Base-by-base conservation (phyloP, 92 coral and sea anemone genomes). In the Porites evermanni region DNA sequence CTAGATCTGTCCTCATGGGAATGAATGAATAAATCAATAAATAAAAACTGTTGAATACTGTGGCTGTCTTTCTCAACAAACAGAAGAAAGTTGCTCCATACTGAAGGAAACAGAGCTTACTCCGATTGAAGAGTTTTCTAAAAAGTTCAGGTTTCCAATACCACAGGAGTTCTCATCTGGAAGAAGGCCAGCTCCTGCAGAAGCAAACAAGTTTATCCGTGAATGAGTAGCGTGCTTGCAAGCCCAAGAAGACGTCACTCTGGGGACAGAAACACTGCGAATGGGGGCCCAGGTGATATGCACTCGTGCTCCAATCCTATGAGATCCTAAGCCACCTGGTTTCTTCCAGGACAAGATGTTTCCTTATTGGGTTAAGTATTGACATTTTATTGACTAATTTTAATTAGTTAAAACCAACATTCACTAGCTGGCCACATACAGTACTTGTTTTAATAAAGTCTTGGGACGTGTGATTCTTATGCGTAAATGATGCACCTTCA, bases 201-300 rank as follows among this genome's bases (percentile, higher is more conserved):
- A 10, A 4, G 17, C 14, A 1, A 72, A 72, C 77, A 72, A 72
- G 26, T 72, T 88, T 29, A 82, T 88, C 17, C 2, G 88, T 1
- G 88, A 88, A 24, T 82, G 88, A 68, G 91, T 88, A 17, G 71
- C 87, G 3, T 88, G 91, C 56, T 79, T 88, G 14, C 74, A 88
- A 32, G 88, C 88, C 11, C 56, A 83, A 82, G 51, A 17, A 11
- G 83, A 74, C 21, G 4, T 13, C 75, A 72, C 8, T 8, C 50
- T 50, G 10, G 12, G 12, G 1, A 9, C 9, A 11, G 2, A 47
- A 2, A 16, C 21, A 17, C 8, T 72, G 26, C 12, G 0, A 16
- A 72, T 12, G 8, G 77, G 24, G 10, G 77, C 77, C 58, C 8
- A 16, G 9, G 9, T 4, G 17, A 71, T 71, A 1, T 71, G 60